Evolutionary conservation across 2,888 invertebrate species (phyloP).

Genomic region (Drosophila robusta): DNA sequence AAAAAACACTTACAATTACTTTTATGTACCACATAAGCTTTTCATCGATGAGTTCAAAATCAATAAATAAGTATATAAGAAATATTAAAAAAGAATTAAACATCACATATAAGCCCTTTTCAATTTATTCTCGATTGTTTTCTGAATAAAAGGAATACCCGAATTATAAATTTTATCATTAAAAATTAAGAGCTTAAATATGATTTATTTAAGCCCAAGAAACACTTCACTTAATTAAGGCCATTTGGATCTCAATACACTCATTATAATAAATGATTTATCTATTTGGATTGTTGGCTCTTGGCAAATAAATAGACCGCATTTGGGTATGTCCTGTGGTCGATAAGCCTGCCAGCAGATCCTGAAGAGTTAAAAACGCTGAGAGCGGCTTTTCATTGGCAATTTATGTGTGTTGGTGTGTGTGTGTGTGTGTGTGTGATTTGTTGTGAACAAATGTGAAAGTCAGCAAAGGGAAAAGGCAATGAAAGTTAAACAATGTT

Average conservation of each 20-base stretch:
- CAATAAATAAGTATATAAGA: too few species aligned
- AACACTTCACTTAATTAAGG: constrained; percentile 7
- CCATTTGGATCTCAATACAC: too few species aligned
- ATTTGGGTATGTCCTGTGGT: constrained; percentile 22
- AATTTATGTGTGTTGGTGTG: constrained; percentile 34
- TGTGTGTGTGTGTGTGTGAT: constrained; percentile 15
- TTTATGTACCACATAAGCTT: too few species aligned
- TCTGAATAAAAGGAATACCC: too few species aligned
- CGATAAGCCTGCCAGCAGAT: constrained; percentile 34
- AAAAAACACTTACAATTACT: too few species aligned
- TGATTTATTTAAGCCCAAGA: too few species aligned
- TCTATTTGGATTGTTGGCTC: constrained; percentile 21
- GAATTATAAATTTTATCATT: too few species aligned
- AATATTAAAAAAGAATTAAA: too few species aligned
- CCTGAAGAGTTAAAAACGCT: constrained; percentile 18
- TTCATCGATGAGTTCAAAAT: too few species aligned
- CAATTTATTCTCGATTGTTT: too few species aligned
- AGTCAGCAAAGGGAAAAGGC: constrained; percentile 33
- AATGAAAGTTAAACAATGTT: constrained; percentile 75
- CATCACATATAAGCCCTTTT: too few species aligned
- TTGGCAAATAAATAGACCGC: constrained; percentile 21
- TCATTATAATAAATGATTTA: constrained; percentile 24
- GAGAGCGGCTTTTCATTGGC: constrained; percentile 56
- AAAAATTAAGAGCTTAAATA: too few species aligned
- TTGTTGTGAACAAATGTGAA: constrained; percentile 36